These are phyloP conservation scores for Deladenus siricidicola DNA, from an alignment of 2,888 invertebrate genomes.

Conservation along the genomic window DNA sequence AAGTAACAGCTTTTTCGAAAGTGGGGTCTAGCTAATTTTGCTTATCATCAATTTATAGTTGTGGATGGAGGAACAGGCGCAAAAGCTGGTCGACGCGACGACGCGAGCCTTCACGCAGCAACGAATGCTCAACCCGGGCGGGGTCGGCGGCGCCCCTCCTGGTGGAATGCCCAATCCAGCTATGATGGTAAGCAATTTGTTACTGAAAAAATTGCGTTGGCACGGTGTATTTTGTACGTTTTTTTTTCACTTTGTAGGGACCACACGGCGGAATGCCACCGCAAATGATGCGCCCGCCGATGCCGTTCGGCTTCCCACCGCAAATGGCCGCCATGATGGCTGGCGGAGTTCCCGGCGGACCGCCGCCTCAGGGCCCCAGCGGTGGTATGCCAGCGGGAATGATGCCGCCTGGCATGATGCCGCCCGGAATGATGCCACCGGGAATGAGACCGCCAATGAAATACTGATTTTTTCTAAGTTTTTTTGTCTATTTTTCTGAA, in stretches of 20 bases:
- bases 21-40: no score
- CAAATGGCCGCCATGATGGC: no score
- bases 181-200: constrained; percentile 8
- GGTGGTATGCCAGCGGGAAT: constrained; percentile 6
- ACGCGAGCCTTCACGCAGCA: constrained; percentile 36
- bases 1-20: no score
- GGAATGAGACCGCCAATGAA: not conserved
- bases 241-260: no score
- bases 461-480: no score
- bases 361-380: constrained; percentile 1
- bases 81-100: constrained; percentile 79
- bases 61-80: constrained; percentile 99
- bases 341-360: no score
- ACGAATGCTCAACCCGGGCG: constrained; percentile 12
- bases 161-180: constrained; percentile 6
- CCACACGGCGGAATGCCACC: constrained; percentile 18
- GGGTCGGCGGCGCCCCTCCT: constrained; percentile 1
- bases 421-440: constrained; percentile 10
- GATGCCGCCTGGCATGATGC: not conserved
- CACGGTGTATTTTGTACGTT: not conserved
- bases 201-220: no score
- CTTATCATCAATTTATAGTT: not conserved
- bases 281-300: constrained; percentile 21
- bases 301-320: constrained; percentile 1
- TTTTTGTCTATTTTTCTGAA: not conserved